Percentiles rank a stretch among this genome's conserved stretches.
These are phyloP conservation scores for Drosophila peninsularis DNA, from an alignment of 2,888 invertebrate genomes.

Conservation along the genomic window DNA sequence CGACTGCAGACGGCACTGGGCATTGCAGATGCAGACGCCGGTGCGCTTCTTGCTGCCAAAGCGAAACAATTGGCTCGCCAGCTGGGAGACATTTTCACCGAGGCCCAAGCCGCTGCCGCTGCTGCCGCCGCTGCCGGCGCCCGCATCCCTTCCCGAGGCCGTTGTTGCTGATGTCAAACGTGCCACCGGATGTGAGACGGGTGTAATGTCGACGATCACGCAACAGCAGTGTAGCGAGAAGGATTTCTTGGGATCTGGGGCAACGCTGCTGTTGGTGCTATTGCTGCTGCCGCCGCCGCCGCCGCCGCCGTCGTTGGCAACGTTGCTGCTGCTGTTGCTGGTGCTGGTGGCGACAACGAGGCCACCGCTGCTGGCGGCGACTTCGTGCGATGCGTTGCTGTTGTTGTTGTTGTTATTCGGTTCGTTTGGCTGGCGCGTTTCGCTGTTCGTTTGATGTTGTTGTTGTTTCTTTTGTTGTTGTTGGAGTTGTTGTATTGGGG, in stretches of 20 bases:
- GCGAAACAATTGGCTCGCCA: conserved; percentile 84
- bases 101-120: conserved; percentile 78
- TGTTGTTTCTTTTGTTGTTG: conserved; percentile 80
- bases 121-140: conserved; percentile 76
- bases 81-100: conserved; percentile 82
- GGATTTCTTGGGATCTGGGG: conserved; percentile 84
- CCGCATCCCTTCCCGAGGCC: conserved; percentile 85
- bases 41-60: conserved; percentile 83
- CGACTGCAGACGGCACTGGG: conserved; percentile 83
- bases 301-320: conserved; percentile 38
- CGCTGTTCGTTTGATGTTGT: conserved; percentile 62
- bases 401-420: conserved; percentile 40
- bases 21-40: conserved; percentile 84
- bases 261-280: conserved; percentile 63
- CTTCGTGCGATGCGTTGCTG: conserved; percentile 29
- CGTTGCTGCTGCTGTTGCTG: conserved; percentile 31
- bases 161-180: conserved; percentile 85
- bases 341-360: conserved; percentile 15
- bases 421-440: conserved; percentile 27
- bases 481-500: conserved; percentile 84
- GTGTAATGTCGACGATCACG: conserved; percentile 85
- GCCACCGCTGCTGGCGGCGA: conserved; percentile 24
- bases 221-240: conserved; percentile 85
- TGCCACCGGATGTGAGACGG: conserved; percentile 84
- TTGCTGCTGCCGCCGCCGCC: conserved; percentile 58